Base-by-base conservation (phyloP, 92 coral and sea anemone species). In the Siderastrea siderea region DNA sequence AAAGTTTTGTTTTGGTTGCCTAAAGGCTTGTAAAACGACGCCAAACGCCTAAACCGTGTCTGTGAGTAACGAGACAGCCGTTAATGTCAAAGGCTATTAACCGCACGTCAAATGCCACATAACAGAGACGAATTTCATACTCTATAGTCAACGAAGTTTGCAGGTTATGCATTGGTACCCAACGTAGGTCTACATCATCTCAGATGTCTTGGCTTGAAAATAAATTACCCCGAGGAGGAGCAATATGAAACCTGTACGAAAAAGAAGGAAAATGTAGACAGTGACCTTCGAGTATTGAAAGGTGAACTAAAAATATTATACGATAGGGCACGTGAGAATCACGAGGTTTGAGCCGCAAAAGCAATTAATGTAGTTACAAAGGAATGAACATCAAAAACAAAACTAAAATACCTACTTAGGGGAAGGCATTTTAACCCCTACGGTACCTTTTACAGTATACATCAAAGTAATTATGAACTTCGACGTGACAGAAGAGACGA, bases 201-300 rank as follows among this genome's bases (percentile, higher is more conserved):
- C 53, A 14, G 74, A 70, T 46, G 74, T 47, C 74, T 70, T 70
- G 74, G 47, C 53, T 70, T 47, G 74, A 44, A 70, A 70, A 46
- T 61, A 45, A 2, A 11, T 70, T 70, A 70, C 74, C 74, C 74
- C 74, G 14, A 67, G 71, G 71, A 67, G 74, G 53, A 70, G 74
- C 19, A 70, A 11, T 65, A 65, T 10, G 48, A 70, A 70, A 70
- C 74, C 74, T 70, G 74, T 70, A 46, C 74, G 53, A 70, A 70
- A 58, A 70, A 70, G 50, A 70, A 70, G 74, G 50, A 70, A 70
- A 70, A 70, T 70, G 74, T 70, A 70, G 74, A 70, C 52, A 47
- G 52, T 70, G 53, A 47, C 52, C 55, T 70, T 70, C n/a, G 47
- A 17, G 1, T 11, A 52, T 70, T 46, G 7, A 14, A 70, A 47